A percentile compares a stretch with the other conserved stretches of the same genome.
Evolutionary conservation across 1,140 invertebrate genomes (phyloP).

Genomic region (Listronotus oregonensis): DNA sequence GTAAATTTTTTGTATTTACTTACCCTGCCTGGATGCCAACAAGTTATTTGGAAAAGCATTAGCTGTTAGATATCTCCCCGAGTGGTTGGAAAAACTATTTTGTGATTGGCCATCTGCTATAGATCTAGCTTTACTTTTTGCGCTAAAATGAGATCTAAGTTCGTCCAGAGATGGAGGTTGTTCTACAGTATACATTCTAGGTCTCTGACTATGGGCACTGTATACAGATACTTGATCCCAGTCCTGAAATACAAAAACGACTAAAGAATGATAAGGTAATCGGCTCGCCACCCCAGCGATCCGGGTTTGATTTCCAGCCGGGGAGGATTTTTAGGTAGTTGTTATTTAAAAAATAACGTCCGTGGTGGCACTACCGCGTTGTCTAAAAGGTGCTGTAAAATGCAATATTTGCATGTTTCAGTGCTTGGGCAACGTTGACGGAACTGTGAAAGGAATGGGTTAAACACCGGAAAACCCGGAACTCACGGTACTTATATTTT

Average conservation of each 20-base stretch:
- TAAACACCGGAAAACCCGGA: too few relatives aligned
- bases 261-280: background rate
- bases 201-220: conserved; percentile 84
- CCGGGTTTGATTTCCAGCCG: too few relatives aligned
- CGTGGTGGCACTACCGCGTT: too few relatives aligned
- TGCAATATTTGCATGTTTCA: too few relatives aligned
- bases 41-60: conserved; percentile 75
- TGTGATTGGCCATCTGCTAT: conserved; percentile 85
- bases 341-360: too few relatives aligned
- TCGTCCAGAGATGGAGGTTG: conserved; percentile 66
- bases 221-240: conserved; percentile 94
- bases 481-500: too few relatives aligned
- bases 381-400: too few relatives aligned
- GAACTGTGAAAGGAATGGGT: too few relatives aligned
- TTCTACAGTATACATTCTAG: conserved; percentile 77
- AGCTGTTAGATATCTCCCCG: conserved; percentile 70
- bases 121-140: conserved; percentile 65
- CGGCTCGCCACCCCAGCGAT: too few relatives aligned
- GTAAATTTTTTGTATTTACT: background rate
- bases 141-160: conserved; percentile 65
- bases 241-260: conserved; percentile 61
- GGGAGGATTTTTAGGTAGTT: too few relatives aligned
- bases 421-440: too few relatives aligned
- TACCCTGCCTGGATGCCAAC: conserved; percentile 78
- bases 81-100: conserved; percentile 82